Conservation (phyloP, 92 coral and sea anemone genomes). For the Porites cylindrica region DNA sequence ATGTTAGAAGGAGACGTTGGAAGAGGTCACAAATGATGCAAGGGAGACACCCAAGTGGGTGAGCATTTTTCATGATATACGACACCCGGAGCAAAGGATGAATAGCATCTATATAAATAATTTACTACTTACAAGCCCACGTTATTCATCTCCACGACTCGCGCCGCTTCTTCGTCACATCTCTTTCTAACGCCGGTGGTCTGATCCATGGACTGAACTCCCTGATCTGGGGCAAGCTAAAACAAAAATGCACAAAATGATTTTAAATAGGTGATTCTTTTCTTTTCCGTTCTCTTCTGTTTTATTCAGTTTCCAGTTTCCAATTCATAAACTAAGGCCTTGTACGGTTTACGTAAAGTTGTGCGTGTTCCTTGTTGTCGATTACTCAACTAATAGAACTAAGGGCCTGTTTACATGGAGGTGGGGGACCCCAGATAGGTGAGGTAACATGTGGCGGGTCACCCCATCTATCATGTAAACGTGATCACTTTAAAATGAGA, state of each 20-base stretch:
- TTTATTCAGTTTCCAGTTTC: neutral
- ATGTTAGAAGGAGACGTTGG: no score
- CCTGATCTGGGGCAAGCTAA: constrained; percentile 92
- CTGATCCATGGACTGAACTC: constrained; percentile 82
- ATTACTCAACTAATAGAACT: no score
- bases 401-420: no score
- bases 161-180: constrained; percentile 92
- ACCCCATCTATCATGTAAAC: no score
- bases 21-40: no score
- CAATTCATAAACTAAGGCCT: no score
- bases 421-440: no score
- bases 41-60: neutral
- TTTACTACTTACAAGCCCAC: constrained; percentile 65
- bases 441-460: no score
- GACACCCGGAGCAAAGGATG: neutral
- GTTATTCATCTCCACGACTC: constrained; percentile 84
- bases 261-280: neutral
- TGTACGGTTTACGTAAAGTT: no score
- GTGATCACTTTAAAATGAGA: no score
- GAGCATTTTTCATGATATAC: neutral
- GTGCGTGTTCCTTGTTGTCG: no score
- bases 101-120: neutral
- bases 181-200: constrained; percentile 80
- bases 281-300: neutral
- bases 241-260: neutral